Conservation (phyloP, 2,797 vertebrate genomes). For the Danio kyathit region DNA sequence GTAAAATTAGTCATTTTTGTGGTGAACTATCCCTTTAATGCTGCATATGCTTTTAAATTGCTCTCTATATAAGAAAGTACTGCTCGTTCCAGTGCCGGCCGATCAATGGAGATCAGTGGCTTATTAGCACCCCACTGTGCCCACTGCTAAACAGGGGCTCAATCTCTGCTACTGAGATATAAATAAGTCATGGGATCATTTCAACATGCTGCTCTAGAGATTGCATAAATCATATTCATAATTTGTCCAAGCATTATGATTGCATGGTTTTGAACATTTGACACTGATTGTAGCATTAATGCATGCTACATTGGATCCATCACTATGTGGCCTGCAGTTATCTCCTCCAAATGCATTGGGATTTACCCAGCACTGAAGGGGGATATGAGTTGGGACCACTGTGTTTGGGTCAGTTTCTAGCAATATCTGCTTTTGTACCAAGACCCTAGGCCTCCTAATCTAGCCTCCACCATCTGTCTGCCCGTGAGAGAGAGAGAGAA, state of each 20-base stretch:
- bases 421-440: conserved; percentile 18
- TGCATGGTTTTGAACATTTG: not conserved
- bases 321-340: conserved; percentile 10
- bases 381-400: not conserved
- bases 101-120: conserved; percentile 49
- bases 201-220: not conserved
- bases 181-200: not conserved
- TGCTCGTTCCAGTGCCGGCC: not conserved
- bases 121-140: conserved; percentile 46
- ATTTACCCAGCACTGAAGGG: conserved; percentile 16
- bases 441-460: conserved; percentile 47
- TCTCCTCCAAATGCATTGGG: conserved; percentile 10
- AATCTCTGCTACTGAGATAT: not conserved
- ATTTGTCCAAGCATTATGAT: not conserved
- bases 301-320: not conserved
- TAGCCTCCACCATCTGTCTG: conserved; percentile 52
- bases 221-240: not conserved
- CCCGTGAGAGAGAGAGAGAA: conserved; percentile 5
- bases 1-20: not conserved
- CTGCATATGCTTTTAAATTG: not conserved
- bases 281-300: not conserved
- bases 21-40: not conserved
- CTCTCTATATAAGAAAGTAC: not conserved
- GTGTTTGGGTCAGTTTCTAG: conserved; percentile 20
- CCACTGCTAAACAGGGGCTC: not conserved